Evolutionary conservation across 2,113 vertebrate genomes (phyloP), one percentile per base, ranked within the genome.

Genomic region (Halcyon senegalensis): DNA sequence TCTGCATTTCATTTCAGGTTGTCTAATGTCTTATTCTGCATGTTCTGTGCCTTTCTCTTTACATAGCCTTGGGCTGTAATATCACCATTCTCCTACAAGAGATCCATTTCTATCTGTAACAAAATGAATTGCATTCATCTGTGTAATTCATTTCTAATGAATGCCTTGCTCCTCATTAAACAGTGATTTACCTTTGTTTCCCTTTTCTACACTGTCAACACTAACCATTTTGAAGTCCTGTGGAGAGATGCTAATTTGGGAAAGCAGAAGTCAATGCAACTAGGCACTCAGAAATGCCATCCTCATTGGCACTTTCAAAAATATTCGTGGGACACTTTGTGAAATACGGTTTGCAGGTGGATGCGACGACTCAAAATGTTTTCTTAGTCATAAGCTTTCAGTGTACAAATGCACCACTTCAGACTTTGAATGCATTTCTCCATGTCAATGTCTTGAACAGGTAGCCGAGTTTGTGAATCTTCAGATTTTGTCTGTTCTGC

Each of bases 131-230:
- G 87, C 88, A 94, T 97, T 97, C 93, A 93, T 97, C 93, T 95
- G 92, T 96, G 92, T 96, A 97, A 93, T 96, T 94, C 93, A 96
- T 96, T 94, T 93, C 96, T 97, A 96, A 96, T 96, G 93, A 97
- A 97, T 95, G 88, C 90, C 74, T 89, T 93, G 84, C 79, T 97
- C 91, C 96, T 97, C 95, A 97, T 97, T 97, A 97, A 97, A 94
- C 92, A 90, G 94, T 95, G 93, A 96, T 97, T 97, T 97, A 97
- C 94, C 94, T 97, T 97, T 97, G 88, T 96, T 97, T 95, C 89
- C 82, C 79, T 96, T 91, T 94, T 72, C 85, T 96, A 16, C 83
- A 56, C 87, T 95, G 93, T 97, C 95, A 97, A 93, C 87, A 75
- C 12, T 16, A 96, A 94, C 85, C 80, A 69, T 95, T 94, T 94